phyloP scores from a whole-genome alignment of 2,113 vertebrate species.

The Rhinolophus sinicus region DNA sequence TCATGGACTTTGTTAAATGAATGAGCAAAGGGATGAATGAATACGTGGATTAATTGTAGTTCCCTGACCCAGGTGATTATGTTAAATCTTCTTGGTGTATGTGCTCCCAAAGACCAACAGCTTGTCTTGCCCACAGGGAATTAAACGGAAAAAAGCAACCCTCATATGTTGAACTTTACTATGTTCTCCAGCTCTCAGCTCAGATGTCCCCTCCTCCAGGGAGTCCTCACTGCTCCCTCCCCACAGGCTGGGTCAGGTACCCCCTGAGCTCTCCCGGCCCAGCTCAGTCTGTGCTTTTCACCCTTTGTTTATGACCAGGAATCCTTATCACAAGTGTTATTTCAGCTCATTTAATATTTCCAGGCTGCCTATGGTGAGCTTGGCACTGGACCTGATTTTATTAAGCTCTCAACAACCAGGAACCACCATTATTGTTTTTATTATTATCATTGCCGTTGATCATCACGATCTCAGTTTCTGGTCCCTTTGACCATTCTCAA shows the following conservation, averaged over 20 bases:
- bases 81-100: background rate
- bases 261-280: no score
- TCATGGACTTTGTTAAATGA: background rate
- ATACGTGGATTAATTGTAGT: background rate
- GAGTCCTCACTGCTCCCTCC: background rate
- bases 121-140: background rate
- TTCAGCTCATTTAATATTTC: background rate
- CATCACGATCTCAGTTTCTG: background rate
- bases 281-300: background rate
- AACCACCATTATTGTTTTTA: background rate
- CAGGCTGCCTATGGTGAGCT: background rate
- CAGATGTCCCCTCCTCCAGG: background rate
- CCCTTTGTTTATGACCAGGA: background rate
- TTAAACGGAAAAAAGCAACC: background rate
- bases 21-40: background rate
- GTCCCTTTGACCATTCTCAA: background rate
- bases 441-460: no score
- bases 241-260: no score
- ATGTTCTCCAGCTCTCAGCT: background rate
- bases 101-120: background rate
- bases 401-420: background rate
- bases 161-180: background rate
- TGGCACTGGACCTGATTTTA: background rate
- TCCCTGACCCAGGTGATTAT: accelerated
- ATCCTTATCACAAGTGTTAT: no score